A percentile compares a stretch with the other conserved stretches of the same genome.
These are phyloP conservation scores for Pogonocichla stellata DNA, from an alignment of 2,113 vertebrate species.

Conservation along the genomic window DNA sequence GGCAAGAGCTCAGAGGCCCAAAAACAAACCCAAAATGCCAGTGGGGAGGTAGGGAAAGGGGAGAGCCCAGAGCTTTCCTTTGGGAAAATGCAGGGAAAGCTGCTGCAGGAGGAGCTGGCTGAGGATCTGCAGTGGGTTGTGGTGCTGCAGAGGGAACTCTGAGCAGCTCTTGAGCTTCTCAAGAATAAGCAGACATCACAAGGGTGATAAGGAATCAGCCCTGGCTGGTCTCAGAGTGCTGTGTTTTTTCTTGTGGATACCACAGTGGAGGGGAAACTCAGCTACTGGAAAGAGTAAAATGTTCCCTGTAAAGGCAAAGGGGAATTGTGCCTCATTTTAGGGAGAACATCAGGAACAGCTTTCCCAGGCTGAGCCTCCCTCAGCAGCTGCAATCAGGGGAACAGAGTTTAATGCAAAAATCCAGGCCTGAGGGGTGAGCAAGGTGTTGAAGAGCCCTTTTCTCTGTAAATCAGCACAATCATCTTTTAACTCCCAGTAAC, in stretches of 20 bases:
- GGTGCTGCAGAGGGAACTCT: background rate
- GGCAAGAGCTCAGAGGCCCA: background rate
- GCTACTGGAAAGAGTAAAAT: background rate
- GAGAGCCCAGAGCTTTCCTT: background rate
- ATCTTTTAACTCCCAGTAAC: background rate
- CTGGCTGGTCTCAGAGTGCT: background rate
- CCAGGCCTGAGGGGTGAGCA: background rate
- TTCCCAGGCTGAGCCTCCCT: background rate
- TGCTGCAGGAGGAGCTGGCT: background rate
- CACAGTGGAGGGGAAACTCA: background rate
- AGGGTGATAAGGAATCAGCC: background rate
- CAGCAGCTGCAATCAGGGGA: background rate
- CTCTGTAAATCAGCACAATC: background rate
- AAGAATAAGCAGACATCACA: background rate
- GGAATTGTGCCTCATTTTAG: background rate
- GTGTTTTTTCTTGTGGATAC: background rate
- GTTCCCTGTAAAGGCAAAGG: accelerated
- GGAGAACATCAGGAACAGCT: background rate
- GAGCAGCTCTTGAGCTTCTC: background rate
- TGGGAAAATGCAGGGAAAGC: background rate
- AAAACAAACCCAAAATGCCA: background rate
- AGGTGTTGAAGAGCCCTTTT: background rate
- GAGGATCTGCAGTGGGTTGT: accelerated
- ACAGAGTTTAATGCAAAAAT: background rate
- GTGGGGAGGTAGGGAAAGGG: background rate